These are phyloP conservation scores for Rana temporaria DNA, from an alignment of 2,113 vertebrate genomes.

Conservation along the genomic window DNA sequence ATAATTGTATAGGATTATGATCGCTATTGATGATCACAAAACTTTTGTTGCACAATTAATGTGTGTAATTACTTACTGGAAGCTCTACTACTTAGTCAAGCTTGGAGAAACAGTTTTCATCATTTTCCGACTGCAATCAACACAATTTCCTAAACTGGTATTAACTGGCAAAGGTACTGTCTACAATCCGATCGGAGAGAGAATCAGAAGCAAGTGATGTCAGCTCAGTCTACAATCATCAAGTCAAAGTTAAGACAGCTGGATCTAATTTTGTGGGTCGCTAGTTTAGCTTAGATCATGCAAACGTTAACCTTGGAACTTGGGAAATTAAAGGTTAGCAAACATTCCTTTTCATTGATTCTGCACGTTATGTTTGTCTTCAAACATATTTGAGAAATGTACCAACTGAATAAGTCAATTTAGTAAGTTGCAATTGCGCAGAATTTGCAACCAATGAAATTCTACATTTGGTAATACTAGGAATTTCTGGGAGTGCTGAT, in stretches of 20 bases:
- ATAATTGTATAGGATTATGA: no score
- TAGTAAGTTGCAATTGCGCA: no score
- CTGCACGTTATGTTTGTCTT: background rate
- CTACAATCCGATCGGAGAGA: background rate
- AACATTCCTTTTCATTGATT: conserved; percentile 2
- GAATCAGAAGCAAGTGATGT: background rate
- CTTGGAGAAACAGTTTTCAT: no score
- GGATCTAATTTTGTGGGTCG: background rate
- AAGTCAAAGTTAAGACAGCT: background rate
- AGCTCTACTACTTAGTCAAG: no score
- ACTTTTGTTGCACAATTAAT: no score
- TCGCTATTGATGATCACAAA: no score
- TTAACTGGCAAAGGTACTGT: background rate
- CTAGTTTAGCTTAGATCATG: background rate
- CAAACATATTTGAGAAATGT: no score
- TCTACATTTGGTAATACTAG: background rate
- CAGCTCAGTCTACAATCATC: background rate
- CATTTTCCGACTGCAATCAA: no score
- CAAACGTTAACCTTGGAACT: background rate
- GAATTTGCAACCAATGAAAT: background rate
- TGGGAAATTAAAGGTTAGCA: background rate
- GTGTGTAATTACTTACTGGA: no score
- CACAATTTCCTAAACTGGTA: background rate
- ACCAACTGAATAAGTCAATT: no score
- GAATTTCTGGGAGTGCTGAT: background rate